A percentile compares a stretch with the other conserved stretches of the same genome.
Conservation (phyloP, 2,888 invertebrate genomes). For the Dorcus parallelipipedus region DNA sequence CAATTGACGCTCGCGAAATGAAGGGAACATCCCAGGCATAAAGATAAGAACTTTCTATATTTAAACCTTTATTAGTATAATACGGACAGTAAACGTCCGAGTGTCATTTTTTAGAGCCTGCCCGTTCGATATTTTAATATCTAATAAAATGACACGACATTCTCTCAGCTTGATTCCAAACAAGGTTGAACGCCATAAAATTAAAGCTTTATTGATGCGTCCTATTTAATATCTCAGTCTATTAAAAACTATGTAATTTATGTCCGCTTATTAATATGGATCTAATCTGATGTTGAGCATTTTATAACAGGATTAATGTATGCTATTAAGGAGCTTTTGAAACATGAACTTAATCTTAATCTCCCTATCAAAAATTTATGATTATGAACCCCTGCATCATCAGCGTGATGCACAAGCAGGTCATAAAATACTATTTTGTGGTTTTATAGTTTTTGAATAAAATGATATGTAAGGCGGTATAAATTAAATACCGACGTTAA, state of each 20-base stretch:
- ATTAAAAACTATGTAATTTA: slow-evolving; percentile 30
- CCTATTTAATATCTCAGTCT: slow-evolving; percentile 29
- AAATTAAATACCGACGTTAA: too few species aligned
- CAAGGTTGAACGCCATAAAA: slow-evolving; percentile 37
- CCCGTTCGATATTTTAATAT: slow-evolving; percentile 45
- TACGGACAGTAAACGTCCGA: slow-evolving; percentile 38
- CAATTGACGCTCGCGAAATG: neutral
- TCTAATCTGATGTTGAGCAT: slow-evolving; percentile 25
- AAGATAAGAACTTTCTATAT: slow-evolving; percentile 15
- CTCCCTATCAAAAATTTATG: too few species aligned
- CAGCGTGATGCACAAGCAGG: too few species aligned
- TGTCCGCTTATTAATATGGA: slow-evolving; percentile 25
- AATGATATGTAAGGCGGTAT: too few species aligned
- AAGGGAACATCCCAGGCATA: neutral
- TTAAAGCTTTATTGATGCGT: slow-evolving; percentile 36
- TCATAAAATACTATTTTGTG: too few species aligned
- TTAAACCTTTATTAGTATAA: slow-evolving; percentile 19
- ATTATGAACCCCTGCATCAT: too few species aligned
- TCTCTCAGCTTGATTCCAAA: slow-evolving; percentile 43
- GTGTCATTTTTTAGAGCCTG: slow-evolving; percentile 40
- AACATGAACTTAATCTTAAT: too few species aligned
- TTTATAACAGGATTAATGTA: slow-evolving; percentile 20
- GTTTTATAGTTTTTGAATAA: too few species aligned
- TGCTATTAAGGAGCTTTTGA: too few species aligned
- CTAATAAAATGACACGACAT: slow-evolving; percentile 43